A percentile compares a stretch with the other conserved stretches of the same genome.
phyloP scores from a whole-genome alignment of 2,888 invertebrate species.

The Heteromyza rotundicornis region DNA sequence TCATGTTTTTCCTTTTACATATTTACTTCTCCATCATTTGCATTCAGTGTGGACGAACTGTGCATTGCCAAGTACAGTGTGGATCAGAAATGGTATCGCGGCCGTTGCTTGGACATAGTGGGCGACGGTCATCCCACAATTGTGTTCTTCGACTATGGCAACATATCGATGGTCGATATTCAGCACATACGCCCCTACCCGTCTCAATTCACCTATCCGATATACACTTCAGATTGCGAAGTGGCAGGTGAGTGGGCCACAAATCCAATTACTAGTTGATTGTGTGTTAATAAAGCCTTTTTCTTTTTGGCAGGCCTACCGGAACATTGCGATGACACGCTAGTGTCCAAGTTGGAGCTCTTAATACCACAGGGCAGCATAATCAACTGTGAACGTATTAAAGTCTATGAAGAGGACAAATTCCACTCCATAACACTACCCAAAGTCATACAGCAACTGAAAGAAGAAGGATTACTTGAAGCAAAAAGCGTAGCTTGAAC shows the following conservation, averaged over 20 bases:
- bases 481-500: no score
- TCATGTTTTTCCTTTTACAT: no score
- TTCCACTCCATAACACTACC: conserved; percentile 30
- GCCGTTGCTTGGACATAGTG: conserved; percentile 52
- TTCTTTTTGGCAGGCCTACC: conserved; percentile 30
- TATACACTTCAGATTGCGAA: conserved; percentile 49
- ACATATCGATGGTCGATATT: conserved; percentile 44
- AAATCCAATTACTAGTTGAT: neutral
- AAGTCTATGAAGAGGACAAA: conserved; percentile 26
- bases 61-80: conserved; percentile 53
- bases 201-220: conserved; percentile 49
- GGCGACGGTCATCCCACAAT: conserved; percentile 60
- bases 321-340: conserved; percentile 24
- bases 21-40: neutral
- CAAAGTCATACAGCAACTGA: conserved; percentile 25
- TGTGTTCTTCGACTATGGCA: conserved; percentile 58
- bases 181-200: conserved; percentile 55
- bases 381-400: conserved; percentile 31
- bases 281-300: neutral
- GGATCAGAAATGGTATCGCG: conserved; percentile 56
- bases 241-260: conserved; percentile 44
- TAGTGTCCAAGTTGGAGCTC: conserved; percentile 33
- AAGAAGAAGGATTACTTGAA: conserved; percentile 23
- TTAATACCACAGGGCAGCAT: conserved; percentile 34
- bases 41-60: conserved; percentile 43